These are phyloP conservation scores for Galaxias olidus DNA, from an alignment of 2,797 vertebrate genomes.

Conservation along the genomic window DNA sequence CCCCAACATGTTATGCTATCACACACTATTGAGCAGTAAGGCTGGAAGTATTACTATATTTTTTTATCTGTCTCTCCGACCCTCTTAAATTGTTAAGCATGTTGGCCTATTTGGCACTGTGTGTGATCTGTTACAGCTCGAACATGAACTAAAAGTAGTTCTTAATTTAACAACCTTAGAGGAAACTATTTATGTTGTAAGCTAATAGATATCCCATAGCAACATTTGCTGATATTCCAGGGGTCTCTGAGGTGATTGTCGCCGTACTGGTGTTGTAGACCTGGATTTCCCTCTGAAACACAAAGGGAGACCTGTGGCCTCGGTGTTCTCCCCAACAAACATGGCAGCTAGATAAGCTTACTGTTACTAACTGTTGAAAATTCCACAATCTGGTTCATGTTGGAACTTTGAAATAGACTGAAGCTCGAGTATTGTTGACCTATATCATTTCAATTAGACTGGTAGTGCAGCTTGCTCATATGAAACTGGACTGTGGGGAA, in stretches of 20 bases:
- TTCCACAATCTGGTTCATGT: conserved; percentile 30
- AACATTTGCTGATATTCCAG: conserved; percentile 29
- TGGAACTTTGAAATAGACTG: conserved; percentile 15
- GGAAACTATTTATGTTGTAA: conserved; percentile 23
- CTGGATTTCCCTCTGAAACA: conserved; percentile 34
- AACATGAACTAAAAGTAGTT: no score
- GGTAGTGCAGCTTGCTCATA: conserved; percentile 40
- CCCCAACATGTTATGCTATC: no score
- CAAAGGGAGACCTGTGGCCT: conserved; percentile 22
- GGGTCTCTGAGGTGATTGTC: conserved; percentile 8
- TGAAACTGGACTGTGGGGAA: conserved; percentile 25
- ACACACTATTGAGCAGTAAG: no score
- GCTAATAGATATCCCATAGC: conserved; percentile 26
- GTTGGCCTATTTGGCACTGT: no score
- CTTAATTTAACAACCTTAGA: no score
- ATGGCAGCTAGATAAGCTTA: conserved; percentile 42
- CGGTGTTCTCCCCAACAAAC: conserved; percentile 33
- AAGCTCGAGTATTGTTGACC: no score
- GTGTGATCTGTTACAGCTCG: no score
- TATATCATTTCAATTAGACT: conserved; percentile 31
- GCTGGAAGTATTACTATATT: no score
- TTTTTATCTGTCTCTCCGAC: no score
- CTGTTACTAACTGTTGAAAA: conserved; percentile 27
- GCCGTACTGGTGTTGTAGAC: conserved; percentile 15
- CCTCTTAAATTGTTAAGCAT: no score